These are phyloP conservation scores for Danaus chrysippus DNA, from an alignment of 2,888 invertebrate species.

Conservation along the genomic window DNA sequence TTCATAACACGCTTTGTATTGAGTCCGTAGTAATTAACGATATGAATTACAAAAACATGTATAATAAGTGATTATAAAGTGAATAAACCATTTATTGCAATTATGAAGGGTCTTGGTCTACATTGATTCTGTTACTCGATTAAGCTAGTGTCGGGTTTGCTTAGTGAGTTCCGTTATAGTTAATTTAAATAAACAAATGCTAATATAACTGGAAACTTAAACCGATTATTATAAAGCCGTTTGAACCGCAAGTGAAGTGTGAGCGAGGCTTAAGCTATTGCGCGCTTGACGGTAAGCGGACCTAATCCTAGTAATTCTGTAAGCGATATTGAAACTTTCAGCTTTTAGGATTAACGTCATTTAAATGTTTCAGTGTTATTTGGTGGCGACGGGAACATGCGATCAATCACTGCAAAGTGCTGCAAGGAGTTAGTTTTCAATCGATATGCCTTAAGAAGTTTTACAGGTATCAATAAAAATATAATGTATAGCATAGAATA, in stretches of 20 bases:
- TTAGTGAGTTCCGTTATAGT: too few species aligned
- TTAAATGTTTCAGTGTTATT: not conserved
- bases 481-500: too few species aligned
- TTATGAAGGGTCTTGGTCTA: too few species aligned
- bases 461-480: too few species aligned
- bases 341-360: constrained; percentile 1
- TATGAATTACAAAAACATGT: not conserved
- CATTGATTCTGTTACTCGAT: too few species aligned
- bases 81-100: too few species aligned
- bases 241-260: constrained; percentile 15
- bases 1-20: constrained; percentile 3
- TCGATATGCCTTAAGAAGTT: too few species aligned
- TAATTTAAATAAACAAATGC: too few species aligned
- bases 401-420: too few species aligned
- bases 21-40: not conserved
- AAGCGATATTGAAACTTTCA: constrained; percentile 9
- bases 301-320: constrained; percentile 19
- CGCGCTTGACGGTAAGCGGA: constrained; percentile 11
- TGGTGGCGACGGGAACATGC: not conserved
- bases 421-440: too few species aligned
- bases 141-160: too few species aligned
- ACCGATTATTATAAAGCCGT: constrained; percentile 24
- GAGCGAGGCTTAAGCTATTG: constrained; percentile 18
- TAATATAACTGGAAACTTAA: constrained; percentile 1
- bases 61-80: not conserved